Evolutionary conservation across 2,113 vertebrate species (phyloP).

Genomic region (Blennius ocellaris): DNA sequence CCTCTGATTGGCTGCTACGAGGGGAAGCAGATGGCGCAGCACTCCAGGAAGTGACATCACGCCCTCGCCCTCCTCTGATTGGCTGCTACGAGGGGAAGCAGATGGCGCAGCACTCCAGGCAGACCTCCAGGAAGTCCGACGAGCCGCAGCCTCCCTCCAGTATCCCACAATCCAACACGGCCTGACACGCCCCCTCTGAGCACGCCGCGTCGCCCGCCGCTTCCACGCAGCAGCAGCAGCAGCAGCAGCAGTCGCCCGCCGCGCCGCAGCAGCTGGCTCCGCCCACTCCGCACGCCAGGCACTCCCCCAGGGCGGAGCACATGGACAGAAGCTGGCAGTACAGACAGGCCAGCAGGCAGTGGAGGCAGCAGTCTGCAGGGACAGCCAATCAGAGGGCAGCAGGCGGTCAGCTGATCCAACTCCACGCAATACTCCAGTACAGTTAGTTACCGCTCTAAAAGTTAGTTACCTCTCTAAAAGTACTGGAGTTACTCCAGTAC

Average conservation of each 20-base stretch:
- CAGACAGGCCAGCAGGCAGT: conserved; percentile 85
- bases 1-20: conserved; percentile 60
- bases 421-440: too few relatives aligned
- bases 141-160: conserved; percentile 84
- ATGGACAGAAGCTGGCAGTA: conserved; percentile 85
- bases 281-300: conserved; percentile 76
- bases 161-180: conserved; percentile 79
- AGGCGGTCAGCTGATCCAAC: too few relatives aligned
- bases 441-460: too few relatives aligned
- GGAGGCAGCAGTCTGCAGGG: conserved; percentile 82
- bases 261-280: conserved; percentile 59
- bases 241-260: conserved; percentile 44
- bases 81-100: conserved; percentile 81
- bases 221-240: conserved; percentile 78
- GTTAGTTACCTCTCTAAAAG: too few relatives aligned
- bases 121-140: conserved; percentile 85
- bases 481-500: too few relatives aligned
- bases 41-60: conserved; percentile 86
- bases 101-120: conserved; percentile 86
- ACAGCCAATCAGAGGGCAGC: background rate
- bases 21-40: conserved; percentile 87
- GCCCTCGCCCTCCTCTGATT: conserved; percentile 4
- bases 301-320: conserved; percentile 80
- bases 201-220: conserved; percentile 68
- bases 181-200: conserved; percentile 71